Evolutionary conservation across 1,140 invertebrate genomes (phyloP).

Genomic region (Halictus rubicundus): DNA sequence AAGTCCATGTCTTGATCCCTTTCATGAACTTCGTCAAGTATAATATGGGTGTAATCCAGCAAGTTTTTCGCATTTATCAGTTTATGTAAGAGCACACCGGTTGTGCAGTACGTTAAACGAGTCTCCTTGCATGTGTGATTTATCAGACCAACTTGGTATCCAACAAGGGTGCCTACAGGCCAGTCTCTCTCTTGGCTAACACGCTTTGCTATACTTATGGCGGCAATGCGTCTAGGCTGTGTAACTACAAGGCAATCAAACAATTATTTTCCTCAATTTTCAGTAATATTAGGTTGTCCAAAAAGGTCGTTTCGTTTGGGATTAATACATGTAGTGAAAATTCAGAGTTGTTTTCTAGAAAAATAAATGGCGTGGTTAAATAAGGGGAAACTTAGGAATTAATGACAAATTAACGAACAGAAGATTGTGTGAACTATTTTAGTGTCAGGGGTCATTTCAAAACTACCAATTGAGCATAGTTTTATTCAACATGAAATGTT

Average conservation of each 20-base stretch:
- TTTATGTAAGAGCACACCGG: slow-evolving; percentile 88
- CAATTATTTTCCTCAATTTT: no score
- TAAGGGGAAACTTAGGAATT: no score
- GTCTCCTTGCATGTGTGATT: slow-evolving; percentile 85
- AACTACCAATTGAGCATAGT: no score
- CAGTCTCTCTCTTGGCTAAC: slow-evolving; percentile 90
- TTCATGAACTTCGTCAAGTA: slow-evolving; percentile 98
- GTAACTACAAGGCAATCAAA: slow-evolving; percentile 82
- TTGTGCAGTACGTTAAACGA: slow-evolving; percentile 92
- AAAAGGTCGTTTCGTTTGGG: no score
- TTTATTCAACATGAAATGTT: no score
- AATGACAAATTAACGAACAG: no score
- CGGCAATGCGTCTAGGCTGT: slow-evolving; percentile 92
- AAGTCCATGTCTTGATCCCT: slow-evolving; percentile 97
- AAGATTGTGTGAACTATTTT: no score
- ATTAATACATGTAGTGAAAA: no score
- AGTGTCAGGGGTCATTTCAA: no score
- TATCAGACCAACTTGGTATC: slow-evolving; percentile 89
- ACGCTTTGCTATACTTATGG: slow-evolving; percentile 89
- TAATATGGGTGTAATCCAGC: slow-evolving; percentile 90
- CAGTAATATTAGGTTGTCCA: no score
- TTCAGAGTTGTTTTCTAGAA: no score
- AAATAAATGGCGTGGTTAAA: no score
- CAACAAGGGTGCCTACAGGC: slow-evolving; percentile 88
- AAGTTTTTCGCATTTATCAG: slow-evolving; percentile 85